Conservation (phyloP, 2,797 vertebrate genomes). For the Schizopygopsis pylzovi region DNA sequence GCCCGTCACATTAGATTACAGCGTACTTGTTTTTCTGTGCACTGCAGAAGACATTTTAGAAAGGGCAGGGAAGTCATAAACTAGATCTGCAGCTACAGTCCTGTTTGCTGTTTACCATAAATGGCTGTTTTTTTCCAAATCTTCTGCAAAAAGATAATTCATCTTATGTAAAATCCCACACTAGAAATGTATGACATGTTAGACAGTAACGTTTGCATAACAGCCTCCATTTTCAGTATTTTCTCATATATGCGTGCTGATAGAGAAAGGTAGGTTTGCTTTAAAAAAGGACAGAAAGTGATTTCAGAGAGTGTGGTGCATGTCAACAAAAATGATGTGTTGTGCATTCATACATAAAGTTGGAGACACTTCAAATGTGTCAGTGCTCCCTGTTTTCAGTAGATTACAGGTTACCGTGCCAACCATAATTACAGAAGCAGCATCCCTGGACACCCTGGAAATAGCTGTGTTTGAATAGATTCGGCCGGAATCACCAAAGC, state of each 20-base stretch:
- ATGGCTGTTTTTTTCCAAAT: not conserved
- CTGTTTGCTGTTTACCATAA: not conserved
- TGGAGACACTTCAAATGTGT: conserved; percentile 35
- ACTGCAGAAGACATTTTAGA: conserved; percentile 16
- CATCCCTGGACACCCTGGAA: conserved; percentile 29
- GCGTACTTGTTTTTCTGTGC: conserved; percentile 5
- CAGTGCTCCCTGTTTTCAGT: conserved; percentile 22
- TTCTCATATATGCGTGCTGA: not conserved
- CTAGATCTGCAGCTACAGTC: not conserved
- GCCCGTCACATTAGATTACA: conserved; percentile 38
- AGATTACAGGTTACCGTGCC: conserved; percentile 33
- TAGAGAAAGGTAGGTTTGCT: not conserved
- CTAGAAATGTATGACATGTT: not conserved
- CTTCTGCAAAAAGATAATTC: not conserved
- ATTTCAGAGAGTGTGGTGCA: not conserved
- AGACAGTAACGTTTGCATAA: not conserved
- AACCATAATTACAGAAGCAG: conserved; percentile 15
- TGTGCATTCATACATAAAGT: conserved; percentile 23
- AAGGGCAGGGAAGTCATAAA: conserved; percentile 19
- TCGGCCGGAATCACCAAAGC: not conserved
- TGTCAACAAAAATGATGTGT: conserved; percentile 7
- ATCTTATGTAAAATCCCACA: not conserved
- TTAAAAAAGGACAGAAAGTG: conserved; percentile 7
- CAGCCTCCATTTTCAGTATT: not conserved
- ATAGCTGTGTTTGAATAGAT: conserved; percentile 6